These are phyloP conservation scores for Cherax destructor DNA, from an alignment of 1,140 invertebrate genomes.

Conservation along the genomic window DNA sequence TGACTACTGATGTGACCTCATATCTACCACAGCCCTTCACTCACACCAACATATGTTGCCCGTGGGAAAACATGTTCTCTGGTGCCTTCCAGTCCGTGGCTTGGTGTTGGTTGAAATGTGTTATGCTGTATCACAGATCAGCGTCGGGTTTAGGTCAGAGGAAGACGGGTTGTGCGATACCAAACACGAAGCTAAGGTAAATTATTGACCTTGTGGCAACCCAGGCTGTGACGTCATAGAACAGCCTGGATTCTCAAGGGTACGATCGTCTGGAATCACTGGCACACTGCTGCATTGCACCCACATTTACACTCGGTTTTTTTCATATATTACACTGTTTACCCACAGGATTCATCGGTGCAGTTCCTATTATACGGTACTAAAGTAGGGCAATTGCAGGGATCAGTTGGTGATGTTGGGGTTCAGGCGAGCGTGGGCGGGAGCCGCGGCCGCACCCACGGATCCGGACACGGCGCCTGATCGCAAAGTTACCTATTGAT, in stretches of 20 bases:
- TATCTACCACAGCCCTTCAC: not conserved
- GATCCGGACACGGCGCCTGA: constrained; percentile 36
- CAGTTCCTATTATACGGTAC: not conserved
- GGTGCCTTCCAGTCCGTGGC: too few relatives aligned
- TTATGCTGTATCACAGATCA: not conserved
- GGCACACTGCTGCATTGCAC: not conserved
- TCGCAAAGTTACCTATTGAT: constrained; percentile 69
- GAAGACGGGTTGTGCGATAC: not conserved
- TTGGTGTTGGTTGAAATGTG: too few relatives aligned
- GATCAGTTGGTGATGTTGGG: not conserved
- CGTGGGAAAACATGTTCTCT: too few relatives aligned
- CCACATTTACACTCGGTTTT: not conserved
- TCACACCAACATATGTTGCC: not conserved
- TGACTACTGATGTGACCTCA: not conserved
- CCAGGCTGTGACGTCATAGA: constrained; percentile 57
- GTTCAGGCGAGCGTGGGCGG: not conserved
- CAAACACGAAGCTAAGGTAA: constrained; percentile 28
- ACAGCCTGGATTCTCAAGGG: constrained; percentile 62
- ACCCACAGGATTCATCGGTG: not conserved
- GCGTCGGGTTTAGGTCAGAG: not conserved
- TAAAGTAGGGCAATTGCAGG: not conserved
- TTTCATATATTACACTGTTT: not conserved
- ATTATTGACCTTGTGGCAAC: constrained; percentile 60
- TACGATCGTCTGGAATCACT: constrained; percentile 49
- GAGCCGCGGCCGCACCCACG: constrained; percentile 7